Conservation (phyloP, 2,797 vertebrate genomes). For the Glyptemys insculpta region DNA sequence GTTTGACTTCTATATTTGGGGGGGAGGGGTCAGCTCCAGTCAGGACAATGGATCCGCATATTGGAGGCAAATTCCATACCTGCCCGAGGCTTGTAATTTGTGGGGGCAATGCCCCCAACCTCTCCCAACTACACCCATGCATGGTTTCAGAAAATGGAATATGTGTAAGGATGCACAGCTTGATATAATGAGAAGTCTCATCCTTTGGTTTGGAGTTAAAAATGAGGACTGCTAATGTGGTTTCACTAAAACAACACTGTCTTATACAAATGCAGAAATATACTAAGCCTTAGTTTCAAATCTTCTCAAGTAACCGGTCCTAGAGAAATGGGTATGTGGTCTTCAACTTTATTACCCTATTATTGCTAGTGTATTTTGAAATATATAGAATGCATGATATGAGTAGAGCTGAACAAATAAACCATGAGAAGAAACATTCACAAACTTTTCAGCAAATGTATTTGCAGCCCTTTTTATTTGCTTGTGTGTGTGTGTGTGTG, state of each 20-base stretch:
- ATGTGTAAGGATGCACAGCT: not conserved
- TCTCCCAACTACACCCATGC: not conserved
- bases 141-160: not conserved
- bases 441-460: not conserved
- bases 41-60: not conserved
- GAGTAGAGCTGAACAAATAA: constrained; percentile 2
- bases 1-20: not conserved
- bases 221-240: constrained; percentile 27
- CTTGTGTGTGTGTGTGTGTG: not conserved
- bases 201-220: not conserved
- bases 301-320: constrained; percentile 38
- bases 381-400: not conserved
- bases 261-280: not conserved
- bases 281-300: not conserved
- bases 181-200: not conserved
- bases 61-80: not conserved
- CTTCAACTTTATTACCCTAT: constrained; percentile 37
- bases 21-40: not conserved
- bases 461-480: constrained; percentile 45
- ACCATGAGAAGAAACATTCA: constrained; percentile 1
- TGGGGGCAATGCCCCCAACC: not conserved
- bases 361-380: constrained; percentile 18
- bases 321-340: constrained; percentile 23
- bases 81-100: not conserved
- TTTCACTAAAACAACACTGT: not conserved